Evolutionary conservation across 37 sponge, comb jelly and placozoan species (phyloP).

Genomic region (Cliona cf. orientalis): DNA sequence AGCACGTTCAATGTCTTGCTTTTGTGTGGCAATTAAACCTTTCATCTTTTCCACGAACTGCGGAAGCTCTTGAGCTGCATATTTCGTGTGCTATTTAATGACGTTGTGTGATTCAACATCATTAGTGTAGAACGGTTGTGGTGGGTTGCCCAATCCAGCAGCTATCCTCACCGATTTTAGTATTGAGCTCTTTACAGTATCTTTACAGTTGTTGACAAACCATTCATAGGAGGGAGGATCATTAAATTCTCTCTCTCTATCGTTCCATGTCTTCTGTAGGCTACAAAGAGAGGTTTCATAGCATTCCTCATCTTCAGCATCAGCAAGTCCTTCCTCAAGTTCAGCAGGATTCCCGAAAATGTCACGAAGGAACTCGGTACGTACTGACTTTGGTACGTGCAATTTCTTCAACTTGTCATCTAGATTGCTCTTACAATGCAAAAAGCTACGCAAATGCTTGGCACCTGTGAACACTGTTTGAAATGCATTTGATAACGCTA

Average conservation of each 20-base stretch:
- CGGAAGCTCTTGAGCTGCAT: slow-evolving; percentile 9
- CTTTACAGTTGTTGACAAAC: slow-evolving; percentile 6
- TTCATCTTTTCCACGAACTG: slow-evolving; percentile 41
- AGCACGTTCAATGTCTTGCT: slow-evolving; percentile 16
- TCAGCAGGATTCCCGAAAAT: slow-evolving; percentile 7
- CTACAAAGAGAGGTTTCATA: too few species aligned
- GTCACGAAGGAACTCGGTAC: background rate
- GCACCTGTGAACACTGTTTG: background rate
- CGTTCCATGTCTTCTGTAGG: too few species aligned
- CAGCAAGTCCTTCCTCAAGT: background rate
- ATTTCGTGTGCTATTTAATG: slow-evolving; percentile 20
- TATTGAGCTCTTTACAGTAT: slow-evolving; percentile 2
- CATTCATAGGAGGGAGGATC: too few species aligned
- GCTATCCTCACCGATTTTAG: background rate
- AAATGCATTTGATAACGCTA: background rate
- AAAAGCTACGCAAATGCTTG: background rate
- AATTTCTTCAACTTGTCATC: background rate
- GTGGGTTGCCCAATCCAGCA: slow-evolving; percentile 38
- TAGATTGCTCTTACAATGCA: slow-evolving; percentile 7
- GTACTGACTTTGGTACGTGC: background rate
- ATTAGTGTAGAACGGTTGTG: slow-evolving; percentile 44
- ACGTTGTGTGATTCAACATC: slow-evolving; percentile 44
- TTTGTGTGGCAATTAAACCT: slow-evolving; percentile 5
- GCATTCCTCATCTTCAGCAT: slow-evolving; percentile 1
- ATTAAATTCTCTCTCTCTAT: too few species aligned